Conservation (phyloP, 2,888 invertebrate genomes). For the Phyto melanocephala region DNA sequence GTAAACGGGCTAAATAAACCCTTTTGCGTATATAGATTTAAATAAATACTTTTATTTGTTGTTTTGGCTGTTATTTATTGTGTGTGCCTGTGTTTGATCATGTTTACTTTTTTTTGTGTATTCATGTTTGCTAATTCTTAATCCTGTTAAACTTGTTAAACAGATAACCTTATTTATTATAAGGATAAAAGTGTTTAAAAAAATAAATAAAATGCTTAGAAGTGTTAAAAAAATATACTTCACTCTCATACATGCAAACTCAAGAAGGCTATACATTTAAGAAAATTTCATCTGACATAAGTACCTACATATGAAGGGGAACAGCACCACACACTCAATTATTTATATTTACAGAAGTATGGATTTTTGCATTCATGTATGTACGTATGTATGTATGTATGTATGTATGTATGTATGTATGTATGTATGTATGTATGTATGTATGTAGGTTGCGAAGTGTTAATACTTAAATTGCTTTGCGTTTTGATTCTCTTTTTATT, state of each 20-base stretch:
- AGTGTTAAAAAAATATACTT: background rate
- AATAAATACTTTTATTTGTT: constrained; percentile 25
- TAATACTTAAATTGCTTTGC: constrained; percentile 36
- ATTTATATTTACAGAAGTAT: too few species aligned
- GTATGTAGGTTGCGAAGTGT: constrained; percentile 38
- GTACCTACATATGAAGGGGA: background rate
- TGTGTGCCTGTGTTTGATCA: background rate
- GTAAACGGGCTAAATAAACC: constrained; percentile 15
- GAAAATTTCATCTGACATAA: background rate
- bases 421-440: background rate
- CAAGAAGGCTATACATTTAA: background rate
- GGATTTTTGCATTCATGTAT: too few species aligned
- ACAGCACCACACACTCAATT: too few species aligned
- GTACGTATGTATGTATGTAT: too few species aligned
- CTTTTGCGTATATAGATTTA: constrained; percentile 2
- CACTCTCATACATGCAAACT: background rate
- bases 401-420: background rate
- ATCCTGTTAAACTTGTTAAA: constrained; percentile 58
- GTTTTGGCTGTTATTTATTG: background rate
- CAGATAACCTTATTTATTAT: constrained; percentile 54
- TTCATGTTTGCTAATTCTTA: constrained; percentile 14
- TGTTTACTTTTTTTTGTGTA: constrained; percentile 15
- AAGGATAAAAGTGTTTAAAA: constrained; percentile 22
- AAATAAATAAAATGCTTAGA: background rate
- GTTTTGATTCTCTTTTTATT: constrained; percentile 24